These are phyloP conservation scores for Timandra comae DNA, from an alignment of 2,888 invertebrate species.

Conservation along the genomic window DNA sequence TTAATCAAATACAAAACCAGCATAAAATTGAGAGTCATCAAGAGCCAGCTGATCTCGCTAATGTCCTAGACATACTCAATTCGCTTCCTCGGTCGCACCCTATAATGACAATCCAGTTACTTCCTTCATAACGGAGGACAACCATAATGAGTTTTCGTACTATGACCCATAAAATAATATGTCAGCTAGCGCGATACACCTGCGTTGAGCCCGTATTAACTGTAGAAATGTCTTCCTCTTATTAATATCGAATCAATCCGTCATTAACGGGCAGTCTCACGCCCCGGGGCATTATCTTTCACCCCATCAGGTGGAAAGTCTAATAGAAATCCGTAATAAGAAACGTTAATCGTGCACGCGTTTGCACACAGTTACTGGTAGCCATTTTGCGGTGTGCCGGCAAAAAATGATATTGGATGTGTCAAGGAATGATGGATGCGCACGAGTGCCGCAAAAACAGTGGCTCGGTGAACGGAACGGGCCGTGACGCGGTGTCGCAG, in stretches of 20 bases:
- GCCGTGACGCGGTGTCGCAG: conserved; percentile 44
- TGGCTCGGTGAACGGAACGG: conserved; percentile 55
- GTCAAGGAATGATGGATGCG: conserved; percentile 73
- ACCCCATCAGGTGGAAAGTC: conserved; percentile 73
- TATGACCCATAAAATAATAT: conserved; percentile 34
- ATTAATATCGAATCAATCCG: conserved; percentile 74
- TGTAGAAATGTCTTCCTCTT: conserved; percentile 35
- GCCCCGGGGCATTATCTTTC: conserved; percentile 69
- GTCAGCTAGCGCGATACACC: conserved; percentile 33
- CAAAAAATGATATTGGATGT: conserved; percentile 75
- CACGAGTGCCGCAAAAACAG: conserved; percentile 54
- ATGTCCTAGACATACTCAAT: conserved; percentile 19
- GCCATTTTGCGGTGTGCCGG: conserved; percentile 48
- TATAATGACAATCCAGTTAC: conserved; percentile 17
- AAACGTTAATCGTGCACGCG: conserved; percentile 67
- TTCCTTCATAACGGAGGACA: conserved; percentile 15
- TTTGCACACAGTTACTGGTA: conserved; percentile 49
- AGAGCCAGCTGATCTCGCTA: conserved; percentile 10
- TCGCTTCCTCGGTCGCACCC: conserved; percentile 17
- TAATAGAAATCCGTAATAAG: conserved; percentile 75
- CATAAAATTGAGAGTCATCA: no score
- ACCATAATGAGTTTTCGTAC: conserved; percentile 19
- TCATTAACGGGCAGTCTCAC: conserved; percentile 68
- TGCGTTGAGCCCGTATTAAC: conserved; percentile 24
- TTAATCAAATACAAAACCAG: no score